Percentiles rank a stretch among this genome's conserved stretches.
These are phyloP conservation scores for Triops longicaudatus DNA, from an alignment of 1,140 invertebrate genomes.

Conservation along the genomic window DNA sequence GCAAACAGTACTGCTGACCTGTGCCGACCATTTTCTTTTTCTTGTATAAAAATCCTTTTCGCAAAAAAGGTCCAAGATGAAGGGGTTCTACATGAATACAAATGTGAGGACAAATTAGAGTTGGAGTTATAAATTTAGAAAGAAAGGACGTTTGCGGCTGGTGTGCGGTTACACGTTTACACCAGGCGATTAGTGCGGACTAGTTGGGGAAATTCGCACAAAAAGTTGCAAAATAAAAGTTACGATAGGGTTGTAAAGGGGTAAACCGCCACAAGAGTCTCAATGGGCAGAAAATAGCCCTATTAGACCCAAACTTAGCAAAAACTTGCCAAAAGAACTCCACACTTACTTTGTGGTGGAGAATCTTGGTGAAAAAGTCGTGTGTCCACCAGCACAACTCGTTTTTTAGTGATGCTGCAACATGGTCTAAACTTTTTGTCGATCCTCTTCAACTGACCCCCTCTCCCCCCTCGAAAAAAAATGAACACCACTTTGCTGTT, in stretches of 20 bases:
- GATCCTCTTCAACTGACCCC: background rate
- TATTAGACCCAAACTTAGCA: background rate
- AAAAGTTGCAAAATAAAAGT: no score
- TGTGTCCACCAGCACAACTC: conserved; percentile 1
- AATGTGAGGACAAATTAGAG: background rate
- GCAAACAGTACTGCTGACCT: conserved; percentile 41
- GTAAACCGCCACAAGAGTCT: no score
- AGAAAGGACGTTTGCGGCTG: background rate
- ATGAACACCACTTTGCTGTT: background rate
- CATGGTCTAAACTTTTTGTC: background rate
- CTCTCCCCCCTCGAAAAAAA: background rate
- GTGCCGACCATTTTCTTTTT: background rate
- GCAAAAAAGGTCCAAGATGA: conserved; percentile 14
- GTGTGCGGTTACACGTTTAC: no score
- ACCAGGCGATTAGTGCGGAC: no score
- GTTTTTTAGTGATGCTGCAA: conserved; percentile 8
- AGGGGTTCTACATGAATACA: background rate
- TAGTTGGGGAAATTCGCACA: no score
- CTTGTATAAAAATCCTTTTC: background rate
- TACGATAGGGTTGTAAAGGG: no score
- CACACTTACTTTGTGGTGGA: background rate
- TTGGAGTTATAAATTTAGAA: background rate
- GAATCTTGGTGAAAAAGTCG: background rate
- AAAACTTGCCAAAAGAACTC: background rate
- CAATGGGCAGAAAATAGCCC: no score